Conservation (phyloP, 2,797 vertebrate species). For the Chrysocyon brachyurus region DNA sequence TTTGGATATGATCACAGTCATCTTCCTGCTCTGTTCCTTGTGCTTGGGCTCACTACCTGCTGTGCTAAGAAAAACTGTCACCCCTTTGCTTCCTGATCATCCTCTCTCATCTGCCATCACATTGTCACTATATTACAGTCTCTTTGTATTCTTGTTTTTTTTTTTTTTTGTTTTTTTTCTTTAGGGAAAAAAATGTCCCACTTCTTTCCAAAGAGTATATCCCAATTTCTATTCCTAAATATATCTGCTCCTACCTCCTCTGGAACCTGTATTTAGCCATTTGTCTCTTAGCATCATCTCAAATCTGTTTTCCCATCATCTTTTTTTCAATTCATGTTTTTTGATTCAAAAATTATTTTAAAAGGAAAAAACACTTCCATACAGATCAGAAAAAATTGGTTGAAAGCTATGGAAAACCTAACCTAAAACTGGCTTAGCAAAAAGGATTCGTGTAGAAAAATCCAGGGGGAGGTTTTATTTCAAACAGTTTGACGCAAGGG, state of each 20-base stretch:
- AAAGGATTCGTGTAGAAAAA: neutral
- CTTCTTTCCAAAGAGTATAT: conserved; percentile 29
- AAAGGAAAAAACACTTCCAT: neutral
- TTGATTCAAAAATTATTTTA: conserved; percentile 46
- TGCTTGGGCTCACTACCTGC: neutral
- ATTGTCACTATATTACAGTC: neutral
- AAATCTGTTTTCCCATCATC: neutral
- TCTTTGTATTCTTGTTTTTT: neutral
- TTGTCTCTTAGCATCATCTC: conserved; percentile 1
- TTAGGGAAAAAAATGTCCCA: conserved; percentile 34
- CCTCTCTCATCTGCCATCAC: neutral
- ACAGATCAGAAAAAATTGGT: neutral
- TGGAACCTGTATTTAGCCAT: conserved; percentile 42
- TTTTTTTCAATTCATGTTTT: neutral
- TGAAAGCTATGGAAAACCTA: neutral
- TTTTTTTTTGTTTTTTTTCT: neutral
- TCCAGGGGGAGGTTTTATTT: neutral
- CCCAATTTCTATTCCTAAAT: neutral
- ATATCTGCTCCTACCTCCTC: neutral
- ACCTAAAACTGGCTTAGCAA: neutral
- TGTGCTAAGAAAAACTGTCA: neutral
- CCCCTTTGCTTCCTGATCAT: neutral
- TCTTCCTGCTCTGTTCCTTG: neutral
- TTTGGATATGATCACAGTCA: neutral
- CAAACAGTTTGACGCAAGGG: neutral